Evolutionary conservation across 2,797 vertebrate species (phyloP), one percentile per base, ranked within the genome.

Genomic region (Morus bassanus): DNA sequence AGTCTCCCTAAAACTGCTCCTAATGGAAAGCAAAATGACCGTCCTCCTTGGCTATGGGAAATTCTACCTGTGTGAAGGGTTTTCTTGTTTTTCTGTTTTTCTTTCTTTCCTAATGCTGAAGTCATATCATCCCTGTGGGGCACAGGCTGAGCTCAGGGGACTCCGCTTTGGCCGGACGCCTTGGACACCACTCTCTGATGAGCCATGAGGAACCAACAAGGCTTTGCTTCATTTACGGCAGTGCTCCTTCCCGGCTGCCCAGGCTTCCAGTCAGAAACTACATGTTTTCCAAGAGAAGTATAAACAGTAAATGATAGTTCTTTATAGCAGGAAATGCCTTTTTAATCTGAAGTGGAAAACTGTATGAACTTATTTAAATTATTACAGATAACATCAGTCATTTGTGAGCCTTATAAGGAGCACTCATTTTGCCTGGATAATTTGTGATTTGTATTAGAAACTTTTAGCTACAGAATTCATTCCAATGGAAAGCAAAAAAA

Each of bases 261-360:
- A 51, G 35, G 73, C 82, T 72, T 69, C 72, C 85, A 85, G 43
- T 50, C 39, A 74, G 50, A 76, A 82, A 11, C 41, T 2, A 50
- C 72, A 18, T 14, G 65, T 43, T 81, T 93, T 93, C 80, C 83
- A 95, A 43, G 65, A 75, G 61, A 69, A 89, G 33, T 15, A 88
- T 64, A 93, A 96, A 93, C 69, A 95, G 56, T 51, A 86, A 86
- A 23, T 83, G 75, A 91, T 14, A 65, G 79, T 48, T 85, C 78
- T 89, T 93, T 65, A 63, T 45, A 79, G 87, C 91, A 95, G 93
- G 95, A 96, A 97, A 96, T 92, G 64, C 86, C 80, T 93, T 88
- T 88, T 95, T 88, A 94, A 91, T 91, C 83, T 92, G 85, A 93
- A 95, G 79, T 88, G 79, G 79, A 82, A 93, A 91, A 73, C 18